Evolutionary conservation across 2,888 invertebrate genomes (phyloP).

Genomic region (Sinohyriopsis cumingii): DNA sequence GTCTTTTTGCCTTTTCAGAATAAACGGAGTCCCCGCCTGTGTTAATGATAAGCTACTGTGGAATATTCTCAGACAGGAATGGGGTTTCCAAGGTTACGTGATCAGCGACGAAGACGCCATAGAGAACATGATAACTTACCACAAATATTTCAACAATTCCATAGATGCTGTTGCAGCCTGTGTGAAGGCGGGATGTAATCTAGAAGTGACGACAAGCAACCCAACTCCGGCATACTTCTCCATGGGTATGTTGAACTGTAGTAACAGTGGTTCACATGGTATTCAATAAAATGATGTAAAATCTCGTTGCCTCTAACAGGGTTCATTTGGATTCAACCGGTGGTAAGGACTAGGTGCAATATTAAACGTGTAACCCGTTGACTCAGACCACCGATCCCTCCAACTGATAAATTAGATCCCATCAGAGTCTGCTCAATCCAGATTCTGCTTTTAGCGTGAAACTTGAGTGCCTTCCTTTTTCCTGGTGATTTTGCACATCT

Average conservation of each 20-base stretch:
- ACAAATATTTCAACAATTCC: conserved; percentile 51
- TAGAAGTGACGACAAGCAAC: conserved; percentile 45
- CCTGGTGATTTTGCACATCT: too few relatives aligned
- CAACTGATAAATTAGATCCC: too few relatives aligned
- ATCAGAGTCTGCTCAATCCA: too few relatives aligned
- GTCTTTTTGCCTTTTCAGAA: conserved; percentile 32
- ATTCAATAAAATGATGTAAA: too few relatives aligned
- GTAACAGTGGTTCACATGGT: too few relatives aligned
- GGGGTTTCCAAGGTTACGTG: conserved; percentile 67
- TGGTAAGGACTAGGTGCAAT: too few relatives aligned
- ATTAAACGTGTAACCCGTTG: too few relatives aligned
- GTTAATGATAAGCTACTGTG: conserved; percentile 63
- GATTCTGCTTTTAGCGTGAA: too few relatives aligned
- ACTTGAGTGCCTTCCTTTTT: too few relatives aligned
- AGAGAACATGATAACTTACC: conserved; percentile 49
- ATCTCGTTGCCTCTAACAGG: too few relatives aligned
- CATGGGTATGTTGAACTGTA: conserved; percentile 28
- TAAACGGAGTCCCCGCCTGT: conserved; percentile 69
- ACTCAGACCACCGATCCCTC: too few relatives aligned
- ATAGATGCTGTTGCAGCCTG: conserved; percentile 53
- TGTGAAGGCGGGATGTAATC: conserved; percentile 56
- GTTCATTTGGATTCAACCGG: too few relatives aligned
- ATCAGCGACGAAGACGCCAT: conserved; percentile 65
- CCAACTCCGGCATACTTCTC: conserved; percentile 26
- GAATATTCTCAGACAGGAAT: conserved; percentile 58